Evolutionary conservation across 2,888 invertebrate species (phyloP), one percentile per base, ranked within the genome.

Genomic region (Bellardia bayeri): DNA sequence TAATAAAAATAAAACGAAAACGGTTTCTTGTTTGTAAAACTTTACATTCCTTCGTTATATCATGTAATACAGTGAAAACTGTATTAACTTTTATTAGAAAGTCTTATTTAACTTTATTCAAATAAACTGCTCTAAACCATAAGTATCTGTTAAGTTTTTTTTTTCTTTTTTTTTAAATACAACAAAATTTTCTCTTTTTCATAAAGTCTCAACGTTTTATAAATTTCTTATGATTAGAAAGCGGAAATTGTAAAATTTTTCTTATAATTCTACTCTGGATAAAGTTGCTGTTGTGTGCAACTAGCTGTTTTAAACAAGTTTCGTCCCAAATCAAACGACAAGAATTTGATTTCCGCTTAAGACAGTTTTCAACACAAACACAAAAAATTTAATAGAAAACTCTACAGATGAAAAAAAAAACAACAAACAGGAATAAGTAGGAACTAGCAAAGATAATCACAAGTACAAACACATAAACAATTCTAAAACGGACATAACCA

Each of bases 271-370:
- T 51, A 2, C 11, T 45, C 8, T 75, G 40, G 9, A 9, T 68
- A 11, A 23, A 23, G 23, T 58, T 45, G 0, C 14, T 69, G 68
- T 58, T 45, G 8, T 13, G 9, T 13, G 9, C 3, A 3, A 45
- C 13, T 13, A 13, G 33, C 23, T 63, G 63, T 9, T 8, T 49
- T 45, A 75, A 11, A 16, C 5, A 63, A 63, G 58, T 37, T 51
- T 16, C 30, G 72, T 79, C 40, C 45, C 66, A 56, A 79, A 74
- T 68, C 69, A 72, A 78, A 71, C 42, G 69, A 63, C 63, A 56
- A 75, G 54, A 40, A 80, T 56, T 71, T 69, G 63, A 80, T 75
- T 80, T 85, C 85, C 85, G 69, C 51, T 64, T 63, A 49, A 61
- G 68, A 63, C 33, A 11, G 45, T 16, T 54, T 30, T 8, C 5